A percentile compares a stretch with the other conserved stretches of the same genome.
Evolutionary conservation across 2,797 vertebrate genomes (phyloP).

Genomic region (Tarsius wallacei): DNA sequence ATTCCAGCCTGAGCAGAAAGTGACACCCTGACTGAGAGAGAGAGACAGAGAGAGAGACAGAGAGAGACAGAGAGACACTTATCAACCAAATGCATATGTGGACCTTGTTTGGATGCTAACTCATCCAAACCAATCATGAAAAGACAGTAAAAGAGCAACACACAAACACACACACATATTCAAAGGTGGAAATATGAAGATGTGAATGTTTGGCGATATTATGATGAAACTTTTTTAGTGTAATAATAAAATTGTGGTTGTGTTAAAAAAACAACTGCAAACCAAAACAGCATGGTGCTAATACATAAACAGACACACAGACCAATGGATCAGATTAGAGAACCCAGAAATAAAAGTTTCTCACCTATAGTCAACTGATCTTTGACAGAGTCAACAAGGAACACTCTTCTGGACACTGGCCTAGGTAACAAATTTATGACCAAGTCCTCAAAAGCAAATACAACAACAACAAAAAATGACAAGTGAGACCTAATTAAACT

Average conservation of each 20-base stretch:
- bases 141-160: neutral
- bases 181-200: neutral
- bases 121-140: conserved; percentile 18
- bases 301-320: too few species aligned
- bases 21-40: neutral
- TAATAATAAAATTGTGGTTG: neutral
- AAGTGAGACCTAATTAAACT: too few species aligned
- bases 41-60: neutral
- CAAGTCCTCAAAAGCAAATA: too few species aligned
- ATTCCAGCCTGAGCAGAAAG: neutral
- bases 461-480: too few species aligned
- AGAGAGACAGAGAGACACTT: neutral
- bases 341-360: too few species aligned
- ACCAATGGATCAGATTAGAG: too few species aligned
- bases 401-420: too few species aligned
- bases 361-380: too few species aligned
- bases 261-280: neutral
- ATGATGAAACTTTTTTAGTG: conserved; percentile 16
- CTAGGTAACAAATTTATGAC: too few species aligned
- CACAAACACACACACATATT: neutral
- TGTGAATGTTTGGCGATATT: neutral
- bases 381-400: too few species aligned
- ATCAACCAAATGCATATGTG: conserved; percentile 30
- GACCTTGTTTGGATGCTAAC: neutral
- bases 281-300: too few species aligned